phyloP scores from a whole-genome alignment of 30 jellyfish, hydroid and myxozoan genomes.

The Turritopsis dohrnii region DNA sequence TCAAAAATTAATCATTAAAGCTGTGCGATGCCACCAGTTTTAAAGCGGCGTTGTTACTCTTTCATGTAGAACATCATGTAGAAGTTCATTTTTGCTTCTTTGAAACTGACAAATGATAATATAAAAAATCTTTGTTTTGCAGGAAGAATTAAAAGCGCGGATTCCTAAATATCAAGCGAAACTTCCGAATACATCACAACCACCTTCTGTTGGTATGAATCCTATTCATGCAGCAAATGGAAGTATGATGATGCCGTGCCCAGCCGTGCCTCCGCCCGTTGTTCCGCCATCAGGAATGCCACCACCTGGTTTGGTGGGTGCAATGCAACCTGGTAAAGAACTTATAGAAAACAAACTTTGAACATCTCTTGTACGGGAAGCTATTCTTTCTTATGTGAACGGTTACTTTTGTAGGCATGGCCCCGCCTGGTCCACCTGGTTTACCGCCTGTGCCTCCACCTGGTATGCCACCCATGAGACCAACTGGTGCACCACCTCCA shows the following conservation, averaged over 20 bases:
- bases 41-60: too few species aligned
- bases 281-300: conserved; percentile 13
- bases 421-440: conserved; percentile 39
- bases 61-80: too few species aligned
- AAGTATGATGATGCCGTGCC: conserved; percentile 2
- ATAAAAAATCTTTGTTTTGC: neutral
- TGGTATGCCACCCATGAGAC: conserved; percentile 37
- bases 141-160: conserved; percentile 20
- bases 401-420: neutral
- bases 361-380: neutral
- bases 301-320: neutral
- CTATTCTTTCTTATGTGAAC: neutral
- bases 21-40: too few species aligned
- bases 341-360: too few species aligned
- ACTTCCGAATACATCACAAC: neutral
- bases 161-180: neutral
- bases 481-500: conserved; percentile 3
- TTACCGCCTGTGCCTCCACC: conserved; percentile 41
- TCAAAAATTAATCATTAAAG: neutral
- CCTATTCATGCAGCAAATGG: neutral
- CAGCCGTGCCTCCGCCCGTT: conserved; percentile 8
- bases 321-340: neutral
- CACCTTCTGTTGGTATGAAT: neutral
- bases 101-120: neutral
- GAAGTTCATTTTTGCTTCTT: neutral